A percentile compares a stretch with the other conserved stretches of the same genome.
Evolutionary conservation across 2,797 vertebrate species (phyloP).

Genomic region (Antrozous pallidus): DNA sequence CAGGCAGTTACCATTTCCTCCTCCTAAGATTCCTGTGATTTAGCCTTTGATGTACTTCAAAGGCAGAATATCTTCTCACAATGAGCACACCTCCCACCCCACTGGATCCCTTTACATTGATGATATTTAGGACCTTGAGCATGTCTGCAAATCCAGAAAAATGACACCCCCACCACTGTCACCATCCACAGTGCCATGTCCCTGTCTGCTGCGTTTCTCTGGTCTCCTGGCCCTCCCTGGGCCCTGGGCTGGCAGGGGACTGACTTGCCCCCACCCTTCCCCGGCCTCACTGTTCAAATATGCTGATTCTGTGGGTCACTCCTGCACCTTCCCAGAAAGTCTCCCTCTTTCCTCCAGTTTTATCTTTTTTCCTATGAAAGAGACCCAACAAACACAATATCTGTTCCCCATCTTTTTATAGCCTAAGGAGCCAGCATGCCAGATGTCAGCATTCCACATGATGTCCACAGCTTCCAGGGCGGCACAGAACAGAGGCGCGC

Average conservation of each 20-base stretch:
- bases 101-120: neutral
- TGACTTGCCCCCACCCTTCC: neutral
- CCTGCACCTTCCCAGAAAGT: neutral
- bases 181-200: neutral
- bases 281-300: neutral
- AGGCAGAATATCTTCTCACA: neutral
- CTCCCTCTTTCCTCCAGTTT: neutral
- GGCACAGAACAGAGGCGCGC: neutral
- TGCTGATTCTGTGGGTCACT: neutral
- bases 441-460: neutral
- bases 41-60: neutral
- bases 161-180: rapidly evolving
- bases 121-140: neutral
- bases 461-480: neutral
- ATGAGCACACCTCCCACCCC: neutral
- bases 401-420: neutral
- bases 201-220: neutral
- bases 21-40: neutral
- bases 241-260: neutral
- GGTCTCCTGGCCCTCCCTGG: neutral
- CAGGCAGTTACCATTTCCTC: neutral
- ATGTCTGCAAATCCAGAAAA: neutral
- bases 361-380: neutral
- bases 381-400: neutral
- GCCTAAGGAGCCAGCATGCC: neutral